Evolutionary conservation across 2,888 invertebrate species (phyloP), one percentile per base, ranked within the genome.

Genomic region (Eilema griseolum): DNA sequence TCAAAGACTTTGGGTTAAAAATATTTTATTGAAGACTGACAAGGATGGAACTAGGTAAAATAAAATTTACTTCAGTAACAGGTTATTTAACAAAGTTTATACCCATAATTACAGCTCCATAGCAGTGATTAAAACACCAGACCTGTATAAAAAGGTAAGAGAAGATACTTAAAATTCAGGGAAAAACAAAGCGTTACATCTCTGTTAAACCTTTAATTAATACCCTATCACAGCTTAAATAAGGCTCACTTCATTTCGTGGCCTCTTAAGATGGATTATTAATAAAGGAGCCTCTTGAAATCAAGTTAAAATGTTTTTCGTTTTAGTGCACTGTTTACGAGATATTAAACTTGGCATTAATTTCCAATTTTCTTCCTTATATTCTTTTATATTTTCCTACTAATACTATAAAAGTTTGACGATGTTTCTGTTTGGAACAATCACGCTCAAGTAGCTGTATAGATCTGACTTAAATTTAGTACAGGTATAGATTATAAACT

Each of bases 241-340:
- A 59, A 59, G 57, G 57, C 57, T 14, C 16, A 59, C 26, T 59
- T 59, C 57, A 59, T 59, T 59, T 59, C 26, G 57, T 59, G 14
- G 5, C 57, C 26, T 24, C 57, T 59, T 26, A 16, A 26, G 24
- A 59, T 26, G 26, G 57, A 59, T 59, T 52, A 59, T 59, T 59
- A 26, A 59, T 26, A 59, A 59, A 14, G n/a, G n/a, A n/a, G 52
- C 52, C 52, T 52, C n/a, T 52, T 52, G n/a, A 26, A 59, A 59
- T 59, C 57, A 59, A 59, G 57, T 24, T 59, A 59, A 57, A 59
- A 59, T 59, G 26, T 59, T 59, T 59, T 59, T 59, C 24, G 24
- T 59, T 24, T 59, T 24, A 59, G 26, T 26, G 57, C 26, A 23
- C 24, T 24, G 26, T 59, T 59, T 59, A 59, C 8, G 57, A 26